A percentile compares a stretch with the other conserved stretches of the same genome.
phyloP scores from a whole-genome alignment of 2,113 vertebrate species.

The Xenotilapia longispinis region DNA sequence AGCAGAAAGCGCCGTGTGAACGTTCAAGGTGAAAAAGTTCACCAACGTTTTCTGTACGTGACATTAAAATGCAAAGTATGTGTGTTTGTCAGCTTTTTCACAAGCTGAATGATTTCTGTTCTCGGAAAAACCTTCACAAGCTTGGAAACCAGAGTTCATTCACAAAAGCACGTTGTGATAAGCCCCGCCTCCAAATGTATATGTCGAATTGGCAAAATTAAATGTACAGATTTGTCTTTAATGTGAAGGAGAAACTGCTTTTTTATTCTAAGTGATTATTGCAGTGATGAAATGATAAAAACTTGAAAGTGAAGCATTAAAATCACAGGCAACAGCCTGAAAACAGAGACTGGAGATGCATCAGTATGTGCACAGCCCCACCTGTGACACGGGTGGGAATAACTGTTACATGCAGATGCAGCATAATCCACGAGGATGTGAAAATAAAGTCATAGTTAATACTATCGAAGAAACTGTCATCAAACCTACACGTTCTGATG shows the following conservation, averaged over 20 bases:
- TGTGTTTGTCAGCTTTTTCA: not conserved
- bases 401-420: not conserved
- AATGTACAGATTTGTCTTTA: not conserved
- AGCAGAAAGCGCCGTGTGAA: not conserved
- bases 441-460: not conserved
- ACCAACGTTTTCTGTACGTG: not conserved
- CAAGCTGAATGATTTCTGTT: not conserved
- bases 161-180: not conserved
- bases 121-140: not conserved
- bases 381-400: not conserved
- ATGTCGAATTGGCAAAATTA: rapidly evolving
- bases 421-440: not conserved
- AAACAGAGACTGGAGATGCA: not conserved
- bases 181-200: not conserved
- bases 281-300: not conserved
- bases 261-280: not conserved
- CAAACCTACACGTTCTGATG: not conserved
- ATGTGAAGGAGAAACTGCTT: not conserved
- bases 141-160: not conserved
- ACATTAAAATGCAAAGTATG: not conserved
- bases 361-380: not conserved
- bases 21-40: not conserved
- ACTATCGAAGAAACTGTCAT: not conserved
- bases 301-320: not conserved
- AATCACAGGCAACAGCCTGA: not conserved